These are phyloP conservation scores for Clunio marinus DNA, from an alignment of 2,888 invertebrate species.

Conservation along the genomic window DNA sequence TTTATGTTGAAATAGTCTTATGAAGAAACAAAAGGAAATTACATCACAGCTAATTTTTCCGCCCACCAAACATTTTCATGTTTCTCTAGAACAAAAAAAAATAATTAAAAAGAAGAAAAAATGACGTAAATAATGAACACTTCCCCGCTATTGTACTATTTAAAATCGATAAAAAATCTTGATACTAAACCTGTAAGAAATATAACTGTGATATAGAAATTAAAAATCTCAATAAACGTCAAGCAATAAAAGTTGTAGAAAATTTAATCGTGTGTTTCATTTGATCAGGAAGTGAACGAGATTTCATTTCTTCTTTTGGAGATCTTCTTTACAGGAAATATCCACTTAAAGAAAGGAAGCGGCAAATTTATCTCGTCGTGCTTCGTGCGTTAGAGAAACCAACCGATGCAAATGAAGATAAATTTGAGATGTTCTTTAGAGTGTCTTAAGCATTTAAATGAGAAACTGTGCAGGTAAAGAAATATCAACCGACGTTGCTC, in stretches of 20 bases:
- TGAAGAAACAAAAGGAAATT: too few species aligned
- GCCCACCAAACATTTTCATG: too few species aligned
- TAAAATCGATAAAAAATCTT: background rate
- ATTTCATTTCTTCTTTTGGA: background rate
- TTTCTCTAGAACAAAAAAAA: too few species aligned
- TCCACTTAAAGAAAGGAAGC: background rate
- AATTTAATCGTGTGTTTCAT: background rate
- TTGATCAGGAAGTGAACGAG: background rate
- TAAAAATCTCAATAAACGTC: constrained; percentile 7
- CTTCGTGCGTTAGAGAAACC: too few species aligned
- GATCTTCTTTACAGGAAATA: background rate
- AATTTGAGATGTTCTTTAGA: background rate
- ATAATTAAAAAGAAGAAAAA: too few species aligned
- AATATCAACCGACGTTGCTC: too few species aligned
- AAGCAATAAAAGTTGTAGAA: constrained; percentile 7
- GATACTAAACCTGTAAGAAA: constrained; percentile 10
- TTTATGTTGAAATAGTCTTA: too few species aligned
- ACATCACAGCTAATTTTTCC: too few species aligned
- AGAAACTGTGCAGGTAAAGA: background rate
- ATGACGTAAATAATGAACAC: too few species aligned
- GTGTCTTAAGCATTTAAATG: background rate
- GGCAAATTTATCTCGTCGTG: constrained; percentile 7
- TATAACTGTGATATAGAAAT: constrained; percentile 7
- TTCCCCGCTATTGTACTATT: too few species aligned
- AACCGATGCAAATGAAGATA: constrained; percentile 4